These are phyloP conservation scores for Heliconius nattereri DNA, from an alignment of 1,140 invertebrate species.

Conservation along the genomic window DNA sequence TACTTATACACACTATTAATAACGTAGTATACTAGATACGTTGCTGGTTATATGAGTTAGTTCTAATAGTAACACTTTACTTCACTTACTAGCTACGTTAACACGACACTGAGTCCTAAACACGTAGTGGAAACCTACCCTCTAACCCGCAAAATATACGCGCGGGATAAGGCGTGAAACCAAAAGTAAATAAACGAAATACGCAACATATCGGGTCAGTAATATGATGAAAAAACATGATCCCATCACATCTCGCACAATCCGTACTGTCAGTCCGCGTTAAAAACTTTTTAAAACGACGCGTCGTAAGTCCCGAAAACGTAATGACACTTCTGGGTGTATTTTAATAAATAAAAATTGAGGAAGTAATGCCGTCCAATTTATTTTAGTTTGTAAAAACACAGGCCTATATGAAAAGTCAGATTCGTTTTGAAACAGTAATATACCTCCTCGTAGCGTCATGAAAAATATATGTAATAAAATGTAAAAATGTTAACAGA, in stretches of 20 bases:
- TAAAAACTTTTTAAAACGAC: not conserved
- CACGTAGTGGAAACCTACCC: too few species aligned
- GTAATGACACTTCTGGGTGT: not conserved
- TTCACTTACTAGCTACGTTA: too few species aligned
- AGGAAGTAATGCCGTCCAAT: not conserved
- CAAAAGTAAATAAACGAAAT: too few species aligned
- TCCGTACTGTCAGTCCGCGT: not conserved
- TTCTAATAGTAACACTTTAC: not conserved
- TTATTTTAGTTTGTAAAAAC: not conserved
- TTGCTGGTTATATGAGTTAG: not conserved
- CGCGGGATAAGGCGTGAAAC: too few species aligned
- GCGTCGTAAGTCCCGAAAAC: not conserved
- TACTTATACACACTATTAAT: not conserved
- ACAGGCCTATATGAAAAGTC: not conserved
- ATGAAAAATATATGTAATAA: too few species aligned
- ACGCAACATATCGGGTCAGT: too few species aligned
- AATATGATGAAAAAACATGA: too few species aligned
- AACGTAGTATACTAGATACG: not conserved
- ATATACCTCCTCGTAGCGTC: not conserved
- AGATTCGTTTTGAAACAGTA: not conserved
- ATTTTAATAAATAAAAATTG: constrained; percentile 9
- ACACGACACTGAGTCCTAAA: too few species aligned
- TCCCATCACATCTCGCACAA: too few species aligned
- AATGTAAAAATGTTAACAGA: too few species aligned
- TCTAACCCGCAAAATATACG: too few species aligned